Evolutionary conservation across 2,797 vertebrate species (phyloP), one percentile per base, ranked within the genome.

Genomic region (Trematomus bernacchii): DNA sequence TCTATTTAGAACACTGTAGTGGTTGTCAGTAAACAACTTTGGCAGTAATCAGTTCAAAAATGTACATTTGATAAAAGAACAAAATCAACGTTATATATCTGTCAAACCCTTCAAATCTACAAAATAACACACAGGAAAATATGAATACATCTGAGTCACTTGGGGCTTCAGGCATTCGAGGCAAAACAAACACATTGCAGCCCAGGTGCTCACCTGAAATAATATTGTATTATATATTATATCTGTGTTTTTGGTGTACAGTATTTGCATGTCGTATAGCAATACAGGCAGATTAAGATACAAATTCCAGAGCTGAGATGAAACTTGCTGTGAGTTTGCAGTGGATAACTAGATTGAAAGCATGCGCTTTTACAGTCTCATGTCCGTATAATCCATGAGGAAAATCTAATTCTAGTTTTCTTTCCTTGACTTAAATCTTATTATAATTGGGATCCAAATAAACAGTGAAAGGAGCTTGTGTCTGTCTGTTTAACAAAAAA

Each of bases 361-460:
- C 92, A 94, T 90, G 89, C 42, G 90, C 82, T 44, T 70, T 68
- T 54, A 40, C 80, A 57, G 91, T 88, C 90, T 79, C 88, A 85
- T 94, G 92, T 89, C 86, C 71, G 62, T 73, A 66, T 80, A 83
- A 87, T 76, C 81, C 43, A 80, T 44, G 68, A 61, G 70, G 85
- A 85, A 91, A 92, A 95, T 92, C 83, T 43, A 92, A 93, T 93
- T 92, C 47, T 19, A 70, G 75, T 84, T 85, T 74, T 62, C 18
- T 18, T 16, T 1, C 7, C 30, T 76, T 76, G 65, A 44, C 73
- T 66, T 50, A 92, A 94, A 95, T 93, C 81, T 79, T 19, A 89
- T 95, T 95, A 94, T 71, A 85, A 85, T 82, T 90, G 91, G 76
- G 84, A 91, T 81, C 67, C 76, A 78, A 79, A 89, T 84, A 86